Evolutionary conservation across 2,888 invertebrate genomes (phyloP).

Genomic region (Melangyna quadrimaculata): DNA sequence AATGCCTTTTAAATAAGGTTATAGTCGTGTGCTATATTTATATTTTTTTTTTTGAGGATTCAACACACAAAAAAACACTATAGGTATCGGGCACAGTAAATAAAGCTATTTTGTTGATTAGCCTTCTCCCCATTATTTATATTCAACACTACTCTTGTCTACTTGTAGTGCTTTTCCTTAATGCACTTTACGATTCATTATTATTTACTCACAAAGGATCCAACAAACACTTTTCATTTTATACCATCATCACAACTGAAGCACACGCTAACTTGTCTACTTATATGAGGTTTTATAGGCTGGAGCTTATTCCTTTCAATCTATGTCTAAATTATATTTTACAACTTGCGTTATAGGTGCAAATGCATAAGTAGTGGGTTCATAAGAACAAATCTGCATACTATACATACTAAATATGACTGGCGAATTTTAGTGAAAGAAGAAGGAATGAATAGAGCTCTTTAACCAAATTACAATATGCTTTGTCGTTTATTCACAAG

Average conservation of each 20-base stretch:
- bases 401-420: too few species aligned
- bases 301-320: constrained; percentile 22
- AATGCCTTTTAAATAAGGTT: constrained; percentile 41
- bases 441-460: too few species aligned
- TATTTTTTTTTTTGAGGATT: constrained; percentile 10
- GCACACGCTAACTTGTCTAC: constrained; percentile 38
- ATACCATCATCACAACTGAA: neutral
- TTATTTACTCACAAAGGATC: constrained; percentile 31
- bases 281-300: constrained; percentile 27
- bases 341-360: neutral
- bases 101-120: constrained; percentile 43
- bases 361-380: neutral
- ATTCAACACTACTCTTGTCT: constrained; percentile 12
- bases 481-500: too few species aligned
- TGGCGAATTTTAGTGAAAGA: too few species aligned
- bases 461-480: too few species aligned
- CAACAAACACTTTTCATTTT: constrained; percentile 17
- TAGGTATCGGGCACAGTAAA: constrained; percentile 14
- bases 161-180: constrained; percentile 7
- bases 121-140: neutral
- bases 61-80: neutral
- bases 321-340: neutral
- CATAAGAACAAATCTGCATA: neutral
- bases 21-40: constrained; percentile 46
- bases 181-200: constrained; percentile 43